Evolutionary conservation across 2,888 invertebrate species (phyloP).

Genomic region (Tenthredo scrophulariae): DNA sequence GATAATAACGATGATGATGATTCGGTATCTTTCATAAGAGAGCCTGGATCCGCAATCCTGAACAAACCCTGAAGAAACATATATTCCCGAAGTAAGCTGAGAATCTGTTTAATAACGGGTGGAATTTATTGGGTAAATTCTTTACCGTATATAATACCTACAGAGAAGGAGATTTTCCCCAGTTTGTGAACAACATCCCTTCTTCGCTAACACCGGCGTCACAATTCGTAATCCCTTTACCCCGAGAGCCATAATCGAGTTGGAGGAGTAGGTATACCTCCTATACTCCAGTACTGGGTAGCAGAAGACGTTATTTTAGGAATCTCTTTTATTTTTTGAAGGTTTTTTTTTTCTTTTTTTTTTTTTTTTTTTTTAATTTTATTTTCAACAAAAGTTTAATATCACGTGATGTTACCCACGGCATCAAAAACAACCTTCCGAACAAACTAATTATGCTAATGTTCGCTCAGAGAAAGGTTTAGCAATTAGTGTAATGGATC

Average conservation of each 20-base stretch:
- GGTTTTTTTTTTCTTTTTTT: background rate
- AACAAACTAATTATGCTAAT: constrained; percentile 50
- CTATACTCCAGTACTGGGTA: background rate
- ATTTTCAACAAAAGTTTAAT: background rate
- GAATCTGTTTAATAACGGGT: constrained; percentile 71
- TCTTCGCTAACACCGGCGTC: background rate
- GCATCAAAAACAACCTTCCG: background rate
- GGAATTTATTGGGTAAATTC: constrained; percentile 72
- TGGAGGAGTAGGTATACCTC: background rate
- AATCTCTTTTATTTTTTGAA: background rate
- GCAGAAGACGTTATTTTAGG: background rate
- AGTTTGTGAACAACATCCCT: constrained; percentile 9
- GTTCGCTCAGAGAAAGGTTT: background rate
- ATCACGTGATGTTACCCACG: constrained; percentile 14
- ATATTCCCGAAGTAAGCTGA: constrained; percentile 54
- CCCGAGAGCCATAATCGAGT: constrained; percentile 14
- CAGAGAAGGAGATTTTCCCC: background rate
- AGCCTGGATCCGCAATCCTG: constrained; percentile 4
- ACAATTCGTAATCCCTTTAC: constrained; percentile 1
- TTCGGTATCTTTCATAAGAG: constrained; percentile 46
- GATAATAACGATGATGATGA: background rate
- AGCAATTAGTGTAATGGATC: constrained; percentile 40
- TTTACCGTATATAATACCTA: constrained; percentile 52
- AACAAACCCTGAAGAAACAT: constrained; percentile 53
- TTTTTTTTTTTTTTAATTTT: background rate